Base-by-base conservation (phyloP, 2,888 invertebrate genomes). In the Toxonevra muliebris region DNA sequence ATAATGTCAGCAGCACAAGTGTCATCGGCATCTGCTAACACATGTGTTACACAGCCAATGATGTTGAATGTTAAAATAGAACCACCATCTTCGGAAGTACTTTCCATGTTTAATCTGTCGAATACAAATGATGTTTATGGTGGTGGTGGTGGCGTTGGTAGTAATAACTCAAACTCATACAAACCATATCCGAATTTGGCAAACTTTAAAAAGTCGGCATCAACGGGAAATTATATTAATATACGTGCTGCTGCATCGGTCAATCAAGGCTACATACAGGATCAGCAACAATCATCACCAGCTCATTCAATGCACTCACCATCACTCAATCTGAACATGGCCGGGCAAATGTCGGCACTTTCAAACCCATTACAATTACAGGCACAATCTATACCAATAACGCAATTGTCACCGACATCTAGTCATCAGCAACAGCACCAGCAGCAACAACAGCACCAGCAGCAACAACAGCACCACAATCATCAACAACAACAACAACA, bases 161-260 rank as follows among this genome's bases (percentile, higher is more conserved):
- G 65, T 54, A 71, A 62, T 52, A 72, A 58, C n/a, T 62, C 71
- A 13, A 66, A 75, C 61, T 76, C 81, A 43, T 84, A 81, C 64
- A 84, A 82, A 65, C 81, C 84, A 15, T 85, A 84, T 76, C 79
- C 80, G 19, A 71, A 64, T 65, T 57, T 69, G 55, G 70, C 66
- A 54, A 73, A 66, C 43, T 81, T 83, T 54, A 84, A 84, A 61
- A 85, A 84, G 68, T 82, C 84, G 1, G 77, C 83, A 1, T 84
- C 85, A 3, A 82, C 83, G 10, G 82, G 82, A 42, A 77, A 80
- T 8, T 84, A 80, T 68, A 75, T 84, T 10, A 84, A 81, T 74
- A 75, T 84, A 42, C 77, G 80, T 19, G 70, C 72, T 19, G 60
- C 61, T 9, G 54, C 69, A 19, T 60, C 68, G 19, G 52, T 55